Base-by-base conservation (phyloP, 2,113 vertebrate genomes). In the Campylomormyrus numenius region DNA sequence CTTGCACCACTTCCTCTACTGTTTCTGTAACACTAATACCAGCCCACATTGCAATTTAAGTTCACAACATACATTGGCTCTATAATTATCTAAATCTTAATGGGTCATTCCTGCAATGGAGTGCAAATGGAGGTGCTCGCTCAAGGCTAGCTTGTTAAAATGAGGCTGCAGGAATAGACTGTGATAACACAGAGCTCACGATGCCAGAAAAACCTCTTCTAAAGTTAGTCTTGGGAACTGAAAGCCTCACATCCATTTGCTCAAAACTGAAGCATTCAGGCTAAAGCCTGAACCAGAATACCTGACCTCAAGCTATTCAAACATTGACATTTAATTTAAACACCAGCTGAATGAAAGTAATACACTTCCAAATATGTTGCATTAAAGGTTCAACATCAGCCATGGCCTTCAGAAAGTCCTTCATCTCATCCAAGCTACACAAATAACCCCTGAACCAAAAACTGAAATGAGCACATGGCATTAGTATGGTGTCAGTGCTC, bases 191-290 rank as follows among this genome's bases (percentile, higher is more conserved):
- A 87, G 92, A 90, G 92, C 66, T 92, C 92, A 91, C 89, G 11
- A 48, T 49, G 90, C 90, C 88, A 90, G 90, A 92, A 92, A 91
- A 66, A 84, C 88, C 89, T 52, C 39, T 80, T 90, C 90, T 93
- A 93, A 91, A 93, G 89, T 92, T 92, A 92, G 91, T 88, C 9
- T 39, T 24, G 88, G 74, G 56, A 89, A 66, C 85, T 15, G 85
- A 80, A 85, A 90, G 86, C 92, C 91, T 70, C 88, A 66, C 88
- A 88, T 42, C 21, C 88, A 89, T 90, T 89, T 45, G 56, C 84
- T 56, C 66, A 45, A 50, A 74, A 90, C 89, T 58, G 24, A 90
- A 85, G 85, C 85, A 90, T 50, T 66, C 66, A 27, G 50, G n/a
- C n/a, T 62, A n/a, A 45, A 56, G 48, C 45, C 48, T 87, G 66